phyloP scores from a whole-genome alignment of 2,113 vertebrate species.

The Campylomormyrus numenius region DNA sequence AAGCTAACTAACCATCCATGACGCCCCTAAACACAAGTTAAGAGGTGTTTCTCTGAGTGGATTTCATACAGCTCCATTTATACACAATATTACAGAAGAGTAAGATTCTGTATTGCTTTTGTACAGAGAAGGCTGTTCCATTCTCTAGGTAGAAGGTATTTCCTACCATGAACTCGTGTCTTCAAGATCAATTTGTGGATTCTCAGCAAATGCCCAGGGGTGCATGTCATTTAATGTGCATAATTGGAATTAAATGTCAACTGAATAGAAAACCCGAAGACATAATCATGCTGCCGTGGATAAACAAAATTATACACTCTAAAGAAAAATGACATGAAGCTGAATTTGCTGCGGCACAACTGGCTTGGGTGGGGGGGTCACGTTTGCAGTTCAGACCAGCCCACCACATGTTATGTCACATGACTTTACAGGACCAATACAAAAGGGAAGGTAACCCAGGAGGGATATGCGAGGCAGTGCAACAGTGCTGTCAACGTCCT shows the following conservation, averaged over 20 bases:
- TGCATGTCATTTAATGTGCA: slow-evolving; percentile 33
- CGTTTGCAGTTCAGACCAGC: not conserved
- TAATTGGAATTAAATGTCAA: slow-evolving; percentile 35
- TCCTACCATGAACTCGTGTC: not conserved
- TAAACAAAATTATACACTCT: not conserved
- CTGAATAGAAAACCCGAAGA: slow-evolving; percentile 29
- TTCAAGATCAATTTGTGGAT: slow-evolving; percentile 21
- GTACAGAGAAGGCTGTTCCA: not conserved
- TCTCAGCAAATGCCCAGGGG: slow-evolving; percentile 33
- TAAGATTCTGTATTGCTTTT: not conserved
- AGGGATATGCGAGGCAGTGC: not conserved
- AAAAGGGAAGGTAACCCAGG: not conserved
- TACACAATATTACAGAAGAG: not conserved
- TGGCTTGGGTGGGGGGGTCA: not conserved
- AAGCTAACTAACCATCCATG: not conserved
- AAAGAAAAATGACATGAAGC: not conserved
- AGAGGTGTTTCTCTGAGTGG: not conserved
- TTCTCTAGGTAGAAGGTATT: not conserved
- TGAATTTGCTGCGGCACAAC: not conserved
- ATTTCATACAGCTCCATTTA: not conserved
- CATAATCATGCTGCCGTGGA: not conserved
- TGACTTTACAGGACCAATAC: not conserved
- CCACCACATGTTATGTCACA: not conserved
- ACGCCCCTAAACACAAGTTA: not conserved
- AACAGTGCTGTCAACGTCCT: not conserved